Conservation (phyloP, 2,113 vertebrate species). For the Lepisosteus osseus region DNA sequence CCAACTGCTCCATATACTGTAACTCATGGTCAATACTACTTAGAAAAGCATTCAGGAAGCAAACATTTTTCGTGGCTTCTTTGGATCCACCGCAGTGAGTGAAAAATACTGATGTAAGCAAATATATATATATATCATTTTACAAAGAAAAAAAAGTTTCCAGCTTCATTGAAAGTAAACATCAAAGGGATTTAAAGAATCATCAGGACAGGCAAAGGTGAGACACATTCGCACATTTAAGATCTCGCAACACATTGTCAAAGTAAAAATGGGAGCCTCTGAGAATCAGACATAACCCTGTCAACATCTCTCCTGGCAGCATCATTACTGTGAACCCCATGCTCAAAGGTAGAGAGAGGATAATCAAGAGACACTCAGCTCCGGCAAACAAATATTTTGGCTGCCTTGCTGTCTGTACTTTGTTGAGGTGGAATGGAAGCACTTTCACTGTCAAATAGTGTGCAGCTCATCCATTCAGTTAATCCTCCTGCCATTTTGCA, state of each 20-base stretch:
- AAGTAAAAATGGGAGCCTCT: not conserved
- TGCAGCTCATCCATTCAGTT: not conserved
- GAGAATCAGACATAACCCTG: not conserved
- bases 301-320: constrained; percentile 3
- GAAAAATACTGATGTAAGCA: too few relatives aligned
- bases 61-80: too few relatives aligned
- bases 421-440: constrained; percentile 1
- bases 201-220: not conserved
- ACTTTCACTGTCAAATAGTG: not conserved
- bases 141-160: too few relatives aligned
- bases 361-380: not conserved
- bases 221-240: not conserved
- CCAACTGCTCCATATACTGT: too few relatives aligned
- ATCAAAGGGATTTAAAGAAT: too few relatives aligned
- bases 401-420: not conserved
- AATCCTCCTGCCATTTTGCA: constrained; percentile 1
- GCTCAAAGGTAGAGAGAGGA: constrained; percentile 3
- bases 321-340: constrained; percentile 5
- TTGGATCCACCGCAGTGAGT: too few relatives aligned
- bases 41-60: too few relatives aligned
- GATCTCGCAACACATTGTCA: constrained; percentile 1
- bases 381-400: not conserved
- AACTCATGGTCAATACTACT: too few relatives aligned
- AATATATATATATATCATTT: too few relatives aligned
- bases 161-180: too few relatives aligned